A percentile compares a stretch with the other conserved stretches of the same genome.
Evolutionary conservation across 2,888 invertebrate species (phyloP).

Genomic region (Camponotus fellah): DNA sequence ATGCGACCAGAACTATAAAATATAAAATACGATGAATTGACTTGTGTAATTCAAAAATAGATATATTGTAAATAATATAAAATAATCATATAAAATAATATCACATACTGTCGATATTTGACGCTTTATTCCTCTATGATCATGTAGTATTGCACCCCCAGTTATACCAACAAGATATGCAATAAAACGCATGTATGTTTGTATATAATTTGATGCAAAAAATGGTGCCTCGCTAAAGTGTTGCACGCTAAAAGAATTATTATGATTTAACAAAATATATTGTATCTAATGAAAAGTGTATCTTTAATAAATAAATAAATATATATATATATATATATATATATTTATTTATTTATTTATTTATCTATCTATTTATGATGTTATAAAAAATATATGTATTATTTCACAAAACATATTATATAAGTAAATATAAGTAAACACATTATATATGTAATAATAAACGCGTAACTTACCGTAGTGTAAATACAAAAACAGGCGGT

Average conservation of each 20-base stretch:
- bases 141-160: conserved; percentile 6
- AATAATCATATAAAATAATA: background rate
- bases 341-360: too few relatives aligned
- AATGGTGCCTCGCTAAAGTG: background rate
- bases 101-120: background rate
- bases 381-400: too few relatives aligned
- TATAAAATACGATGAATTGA: background rate
- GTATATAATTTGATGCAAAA: background rate
- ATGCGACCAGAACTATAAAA: background rate
- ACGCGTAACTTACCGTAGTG: background rate
- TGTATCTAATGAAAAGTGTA: background rate
- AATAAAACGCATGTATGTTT: background rate
- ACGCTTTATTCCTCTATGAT: background rate
- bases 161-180: background rate
- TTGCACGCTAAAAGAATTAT: background rate
- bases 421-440: background rate
- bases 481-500: background rate
- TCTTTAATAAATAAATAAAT: background rate
- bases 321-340: too few relatives aligned
- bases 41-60: background rate
- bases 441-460: background rate
- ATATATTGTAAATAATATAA: background rate
- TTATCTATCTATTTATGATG: too few relatives aligned
- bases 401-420: background rate
- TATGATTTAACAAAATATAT: background rate